A percentile compares a stretch with the other conserved stretches of the same genome.
Evolutionary conservation across 2,888 invertebrate genomes (phyloP).

Genomic region (Leptodirus hochenwartii): DNA sequence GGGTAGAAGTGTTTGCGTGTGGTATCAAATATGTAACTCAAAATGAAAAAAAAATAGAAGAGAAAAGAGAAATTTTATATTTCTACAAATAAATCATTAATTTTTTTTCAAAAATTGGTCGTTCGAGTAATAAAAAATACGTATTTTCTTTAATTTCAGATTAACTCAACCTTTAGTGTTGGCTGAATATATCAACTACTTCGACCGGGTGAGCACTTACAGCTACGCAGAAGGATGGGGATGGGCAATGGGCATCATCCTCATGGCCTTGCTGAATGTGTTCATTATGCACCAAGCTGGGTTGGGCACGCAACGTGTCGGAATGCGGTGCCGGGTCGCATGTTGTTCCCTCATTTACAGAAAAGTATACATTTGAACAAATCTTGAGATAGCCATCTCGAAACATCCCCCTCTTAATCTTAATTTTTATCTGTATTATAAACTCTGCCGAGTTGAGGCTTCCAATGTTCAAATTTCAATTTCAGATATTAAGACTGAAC

Average conservation of each 20-base stretch:
- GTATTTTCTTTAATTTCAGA: too few relatives aligned
- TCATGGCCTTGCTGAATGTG: constrained; percentile 36
- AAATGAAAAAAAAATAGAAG: too few relatives aligned
- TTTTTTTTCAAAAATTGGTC: too few relatives aligned
- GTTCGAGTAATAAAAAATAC: too few relatives aligned
- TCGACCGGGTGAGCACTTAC: constrained; percentile 33
- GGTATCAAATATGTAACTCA: too few relatives aligned
- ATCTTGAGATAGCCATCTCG: too few relatives aligned
- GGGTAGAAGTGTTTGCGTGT: too few relatives aligned
- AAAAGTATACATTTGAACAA: constrained; percentile 55
- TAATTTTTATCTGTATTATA: too few relatives aligned
- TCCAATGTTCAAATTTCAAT: constrained; percentile 10
- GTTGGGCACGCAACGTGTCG: constrained; percentile 41
- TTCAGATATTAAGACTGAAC: constrained; percentile 40
- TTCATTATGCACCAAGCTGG: constrained; percentile 45
- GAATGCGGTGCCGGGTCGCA: constrained; percentile 61
- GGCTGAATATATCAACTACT: constrained; percentile 43
- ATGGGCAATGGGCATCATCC: constrained; percentile 42
- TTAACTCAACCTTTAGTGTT: constrained; percentile 40
- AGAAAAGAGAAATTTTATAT: too few relatives aligned
- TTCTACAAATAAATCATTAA: too few relatives aligned
- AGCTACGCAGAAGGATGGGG: constrained; percentile 40
- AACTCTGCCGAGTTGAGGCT: too few relatives aligned
- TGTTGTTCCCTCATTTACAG: constrained; percentile 65
- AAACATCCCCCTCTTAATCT: too few relatives aligned